These are phyloP conservation scores for Microcebus tavaratra DNA, from an alignment of 2,113 vertebrate species.

Conservation along the genomic window DNA sequence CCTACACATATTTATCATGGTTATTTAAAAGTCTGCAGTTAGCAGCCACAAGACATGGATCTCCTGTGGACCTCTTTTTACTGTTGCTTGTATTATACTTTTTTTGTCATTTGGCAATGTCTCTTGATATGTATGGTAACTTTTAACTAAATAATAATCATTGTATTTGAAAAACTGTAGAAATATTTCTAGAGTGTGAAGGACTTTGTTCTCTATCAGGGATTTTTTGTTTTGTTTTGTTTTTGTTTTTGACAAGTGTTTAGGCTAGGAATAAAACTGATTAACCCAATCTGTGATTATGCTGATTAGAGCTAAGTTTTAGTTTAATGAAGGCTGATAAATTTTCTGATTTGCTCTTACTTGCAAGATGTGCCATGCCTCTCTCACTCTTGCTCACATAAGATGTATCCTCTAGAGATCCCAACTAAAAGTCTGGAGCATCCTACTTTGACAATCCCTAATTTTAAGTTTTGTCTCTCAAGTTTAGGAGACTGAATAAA, in stretches of 20 bases:
- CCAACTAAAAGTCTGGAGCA: background rate
- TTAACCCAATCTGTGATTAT: background rate
- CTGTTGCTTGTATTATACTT: background rate
- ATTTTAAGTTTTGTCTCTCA: background rate
- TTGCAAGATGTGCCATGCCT: background rate
- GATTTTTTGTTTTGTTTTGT: background rate
- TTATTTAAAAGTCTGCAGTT: constrained; percentile 31
- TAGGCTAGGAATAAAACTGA: background rate
- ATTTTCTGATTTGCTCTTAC: background rate
- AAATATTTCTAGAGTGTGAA: background rate
- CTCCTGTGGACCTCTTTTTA: background rate
- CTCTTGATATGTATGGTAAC: background rate
- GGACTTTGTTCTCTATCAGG: background rate
- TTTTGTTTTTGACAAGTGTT: background rate
- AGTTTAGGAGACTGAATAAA: background rate
- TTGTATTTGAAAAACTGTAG: background rate
- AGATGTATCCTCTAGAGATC: background rate
- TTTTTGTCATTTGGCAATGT: background rate
- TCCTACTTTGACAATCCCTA: background rate
- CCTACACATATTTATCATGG: background rate
- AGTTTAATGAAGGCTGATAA: background rate
- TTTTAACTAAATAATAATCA: constrained; percentile 22
- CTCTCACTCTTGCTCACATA: background rate
- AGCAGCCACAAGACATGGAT: background rate
- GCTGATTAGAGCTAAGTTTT: background rate